These are phyloP conservation scores for Drosophila nasuta DNA, from an alignment of 1,140 invertebrate species.

Conservation along the genomic window DNA sequence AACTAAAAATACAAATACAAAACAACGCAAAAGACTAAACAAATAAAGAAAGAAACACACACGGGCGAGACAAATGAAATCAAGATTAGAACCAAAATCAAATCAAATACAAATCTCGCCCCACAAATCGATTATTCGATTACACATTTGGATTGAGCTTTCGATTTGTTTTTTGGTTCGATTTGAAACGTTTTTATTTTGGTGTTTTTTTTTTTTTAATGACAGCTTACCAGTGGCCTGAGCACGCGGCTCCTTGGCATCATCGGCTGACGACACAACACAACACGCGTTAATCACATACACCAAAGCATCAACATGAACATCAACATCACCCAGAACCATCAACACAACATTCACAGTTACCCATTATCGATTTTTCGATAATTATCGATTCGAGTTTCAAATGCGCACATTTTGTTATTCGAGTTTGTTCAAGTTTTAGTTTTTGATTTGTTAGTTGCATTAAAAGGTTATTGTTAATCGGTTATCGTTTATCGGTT, in stretches of 20 bases:
- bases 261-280: slow-evolving; percentile 57
- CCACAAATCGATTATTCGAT: slow-evolving; percentile 11
- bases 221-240: slow-evolving; percentile 67
- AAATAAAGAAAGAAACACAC: slow-evolving; percentile 18
- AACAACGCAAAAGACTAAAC: slow-evolving; percentile 15
- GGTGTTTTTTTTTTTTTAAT: slow-evolving; percentile 7
- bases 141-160: neutral
- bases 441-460: slow-evolving; percentile 14
- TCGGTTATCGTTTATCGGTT: slow-evolving; percentile 21
- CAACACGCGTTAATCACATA: slow-evolving; percentile 3
- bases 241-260: slow-evolving; percentile 72
- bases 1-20: slow-evolving; percentile 1
- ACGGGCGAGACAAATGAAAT: slow-evolving; percentile 16
- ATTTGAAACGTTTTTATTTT: slow-evolving; percentile 6
- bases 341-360: slow-evolving; percentile 6
- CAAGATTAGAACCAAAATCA: slow-evolving; percentile 13
- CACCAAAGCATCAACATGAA: neutral
- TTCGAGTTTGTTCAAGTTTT: neutral
- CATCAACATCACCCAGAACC: too few species aligned
- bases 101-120: slow-evolving; percentile 17
- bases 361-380: slow-evolving; percentile 1
- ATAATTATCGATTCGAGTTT: slow-evolving; percentile 6
- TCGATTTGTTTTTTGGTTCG: slow-evolving; percentile 12
- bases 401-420: neutral
- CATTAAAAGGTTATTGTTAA: slow-evolving; percentile 18